Percentiles rank a stretch among this genome's conserved stretches.
These are phyloP conservation scores for Cotesia chilonis DNA, from an alignment of 1,140 invertebrate genomes.

Conservation along the genomic window DNA sequence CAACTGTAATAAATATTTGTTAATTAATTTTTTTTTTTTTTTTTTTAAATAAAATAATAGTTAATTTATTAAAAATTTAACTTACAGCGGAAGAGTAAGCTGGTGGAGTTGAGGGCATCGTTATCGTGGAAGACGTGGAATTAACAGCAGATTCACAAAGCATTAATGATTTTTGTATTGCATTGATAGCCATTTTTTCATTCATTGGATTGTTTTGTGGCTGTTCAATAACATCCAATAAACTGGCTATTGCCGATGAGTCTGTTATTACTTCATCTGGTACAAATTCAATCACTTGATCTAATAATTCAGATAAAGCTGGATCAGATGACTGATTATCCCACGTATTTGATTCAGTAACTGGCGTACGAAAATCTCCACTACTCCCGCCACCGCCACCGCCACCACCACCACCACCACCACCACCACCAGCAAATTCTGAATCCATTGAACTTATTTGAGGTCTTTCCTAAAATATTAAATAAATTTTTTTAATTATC, in stretches of 20 bases:
- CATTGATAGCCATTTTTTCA: constrained; percentile 86
- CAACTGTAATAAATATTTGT: constrained; percentile 49
- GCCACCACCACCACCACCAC: too few species aligned
- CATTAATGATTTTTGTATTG: constrained; percentile 91
- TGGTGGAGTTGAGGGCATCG: constrained; percentile 70
- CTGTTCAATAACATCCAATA: constrained; percentile 64
- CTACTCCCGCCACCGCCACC: too few species aligned
- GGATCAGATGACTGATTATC: constrained; percentile 72
- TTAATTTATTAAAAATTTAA: background rate
- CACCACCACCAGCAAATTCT: constrained; percentile 54
- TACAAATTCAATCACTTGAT: constrained; percentile 84
- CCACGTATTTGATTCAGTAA: constrained; percentile 55
- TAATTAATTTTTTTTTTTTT: constrained; percentile 4
- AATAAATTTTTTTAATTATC: constrained; percentile 1
- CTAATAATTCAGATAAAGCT: constrained; percentile 80
- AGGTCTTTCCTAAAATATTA: constrained; percentile 56
- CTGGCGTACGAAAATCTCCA: constrained; percentile 54
- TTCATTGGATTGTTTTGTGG: constrained; percentile 68
- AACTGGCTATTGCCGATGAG: constrained; percentile 62
- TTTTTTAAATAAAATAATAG: too few species aligned
- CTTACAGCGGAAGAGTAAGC: constrained; percentile 74
- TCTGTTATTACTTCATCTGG: constrained; percentile 67
- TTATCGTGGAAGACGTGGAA: constrained; percentile 72
- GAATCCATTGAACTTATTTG: constrained; percentile 61
- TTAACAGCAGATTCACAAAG: constrained; percentile 76